Evolutionary conservation across 2,888 invertebrate species (phyloP).

Genomic region (Nephrotoma guestfalica): DNA sequence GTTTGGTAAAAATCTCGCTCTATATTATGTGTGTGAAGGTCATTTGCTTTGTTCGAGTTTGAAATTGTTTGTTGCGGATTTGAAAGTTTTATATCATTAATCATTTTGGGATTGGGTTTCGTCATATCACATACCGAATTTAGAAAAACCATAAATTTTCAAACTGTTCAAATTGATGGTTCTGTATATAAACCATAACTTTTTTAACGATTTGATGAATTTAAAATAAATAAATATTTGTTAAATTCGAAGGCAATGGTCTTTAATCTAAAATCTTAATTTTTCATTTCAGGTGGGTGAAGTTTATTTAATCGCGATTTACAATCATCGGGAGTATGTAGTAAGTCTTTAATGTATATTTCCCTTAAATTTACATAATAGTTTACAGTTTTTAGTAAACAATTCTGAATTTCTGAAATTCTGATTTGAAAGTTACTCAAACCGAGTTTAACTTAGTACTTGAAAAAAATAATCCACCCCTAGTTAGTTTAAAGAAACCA

Average conservation of each 20-base stretch:
- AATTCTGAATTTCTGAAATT: too few relatives aligned
- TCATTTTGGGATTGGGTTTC: background rate
- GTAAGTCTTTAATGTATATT: background rate
- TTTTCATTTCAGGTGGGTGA: background rate
- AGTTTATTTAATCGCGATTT: background rate
- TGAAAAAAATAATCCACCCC: too few relatives aligned
- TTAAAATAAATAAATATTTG: background rate
- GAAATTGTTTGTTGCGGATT: background rate
- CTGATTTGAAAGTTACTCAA: too few relatives aligned
- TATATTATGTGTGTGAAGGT: background rate
- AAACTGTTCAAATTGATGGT: background rate
- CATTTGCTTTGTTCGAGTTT: background rate
- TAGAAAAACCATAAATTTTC: background rate
- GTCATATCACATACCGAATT: background rate
- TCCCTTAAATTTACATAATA: too few relatives aligned
- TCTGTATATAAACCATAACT: background rate
- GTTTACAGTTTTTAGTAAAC: too few relatives aligned
- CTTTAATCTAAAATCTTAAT: background rate
- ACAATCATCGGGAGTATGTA: background rate
- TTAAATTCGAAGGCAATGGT: background rate
- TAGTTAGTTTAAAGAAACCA: too few relatives aligned
- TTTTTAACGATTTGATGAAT: too few relatives aligned
- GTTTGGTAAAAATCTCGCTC: background rate
- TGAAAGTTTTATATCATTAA: background rate
- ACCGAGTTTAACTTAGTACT: too few relatives aligned